A percentile compares a stretch with the other conserved stretches of the same genome.
phyloP scores from a whole-genome alignment of 2,113 vertebrate species.

The Neolamprologus devosi region DNA sequence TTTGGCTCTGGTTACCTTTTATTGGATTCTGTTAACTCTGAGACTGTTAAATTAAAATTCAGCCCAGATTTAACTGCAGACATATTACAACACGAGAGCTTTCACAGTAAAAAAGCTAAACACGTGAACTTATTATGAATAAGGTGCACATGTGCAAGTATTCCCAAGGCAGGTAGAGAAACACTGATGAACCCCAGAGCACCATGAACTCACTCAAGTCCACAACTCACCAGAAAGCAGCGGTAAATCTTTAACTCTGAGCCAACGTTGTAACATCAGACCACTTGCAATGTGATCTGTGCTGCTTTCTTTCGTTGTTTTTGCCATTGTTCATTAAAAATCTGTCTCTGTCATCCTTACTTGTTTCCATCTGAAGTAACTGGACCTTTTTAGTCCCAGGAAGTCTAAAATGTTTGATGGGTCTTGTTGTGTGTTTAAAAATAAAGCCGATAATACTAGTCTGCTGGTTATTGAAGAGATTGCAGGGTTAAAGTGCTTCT shows the following conservation, averaged over 20 bases:
- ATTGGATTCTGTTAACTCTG: not conserved
- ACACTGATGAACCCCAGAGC: not conserved
- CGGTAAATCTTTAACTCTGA: not conserved
- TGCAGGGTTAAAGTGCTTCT: accelerated
- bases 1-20: not conserved
- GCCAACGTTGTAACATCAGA: not conserved
- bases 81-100: not conserved
- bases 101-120: not conserved
- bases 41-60: not conserved
- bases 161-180: not conserved
- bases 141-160: not conserved
- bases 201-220: not conserved
- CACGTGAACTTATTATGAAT: not conserved
- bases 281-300: not conserved
- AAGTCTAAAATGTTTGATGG: not conserved
- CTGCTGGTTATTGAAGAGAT: not conserved
- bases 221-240: not conserved
- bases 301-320: not conserved
- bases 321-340: not conserved
- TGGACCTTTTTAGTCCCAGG: accelerated
- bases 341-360: not conserved
- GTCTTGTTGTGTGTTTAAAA: not conserved
- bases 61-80: not conserved
- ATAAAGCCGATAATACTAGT: not conserved
- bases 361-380: not conserved